Percentiles rank a stretch among this genome's conserved stretches.
Evolutionary conservation across 1,140 invertebrate genomes (phyloP).

Genomic region (Drosophila orena): DNA sequence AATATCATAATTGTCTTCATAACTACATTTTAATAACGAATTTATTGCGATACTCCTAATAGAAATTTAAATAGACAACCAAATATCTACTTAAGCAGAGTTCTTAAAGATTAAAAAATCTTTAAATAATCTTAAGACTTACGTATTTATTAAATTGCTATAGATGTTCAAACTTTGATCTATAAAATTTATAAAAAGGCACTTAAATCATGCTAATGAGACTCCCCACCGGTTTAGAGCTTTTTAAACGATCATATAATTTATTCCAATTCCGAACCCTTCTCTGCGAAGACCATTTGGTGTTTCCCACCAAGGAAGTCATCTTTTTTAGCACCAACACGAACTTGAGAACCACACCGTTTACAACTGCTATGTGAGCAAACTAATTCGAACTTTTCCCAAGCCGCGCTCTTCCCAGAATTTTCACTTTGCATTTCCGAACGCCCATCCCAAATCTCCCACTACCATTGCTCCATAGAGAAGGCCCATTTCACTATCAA

Average conservation of each 20-base stretch:
- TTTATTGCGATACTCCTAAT: not conserved
- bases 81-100: too few relatives aligned
- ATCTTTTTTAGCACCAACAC: not conserved
- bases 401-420: slow-evolving; percentile 24
- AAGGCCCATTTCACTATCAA: slow-evolving; percentile 44
- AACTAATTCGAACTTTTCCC: slow-evolving; percentile 39
- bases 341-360: slow-evolving; percentile 1
- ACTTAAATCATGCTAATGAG: not conserved
- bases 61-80: not conserved
- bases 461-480: slow-evolving; percentile 3
- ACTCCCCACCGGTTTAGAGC: not conserved
- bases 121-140: too few relatives aligned
- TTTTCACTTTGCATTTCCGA: slow-evolving; percentile 16
- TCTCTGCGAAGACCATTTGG: not conserved
- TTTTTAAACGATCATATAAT: not conserved
- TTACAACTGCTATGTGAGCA: slow-evolving; percentile 4
- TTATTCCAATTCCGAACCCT: not conserved
- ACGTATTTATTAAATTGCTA: too few relatives aligned
- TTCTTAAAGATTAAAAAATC: too few relatives aligned
- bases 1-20: not conserved
- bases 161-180: too few relatives aligned
- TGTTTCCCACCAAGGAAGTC: not conserved
- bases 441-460: not conserved
- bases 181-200: too few relatives aligned
- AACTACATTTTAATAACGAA: not conserved